Conservation (phyloP, 2,888 invertebrate species). For the Andrena minutula region DNA sequence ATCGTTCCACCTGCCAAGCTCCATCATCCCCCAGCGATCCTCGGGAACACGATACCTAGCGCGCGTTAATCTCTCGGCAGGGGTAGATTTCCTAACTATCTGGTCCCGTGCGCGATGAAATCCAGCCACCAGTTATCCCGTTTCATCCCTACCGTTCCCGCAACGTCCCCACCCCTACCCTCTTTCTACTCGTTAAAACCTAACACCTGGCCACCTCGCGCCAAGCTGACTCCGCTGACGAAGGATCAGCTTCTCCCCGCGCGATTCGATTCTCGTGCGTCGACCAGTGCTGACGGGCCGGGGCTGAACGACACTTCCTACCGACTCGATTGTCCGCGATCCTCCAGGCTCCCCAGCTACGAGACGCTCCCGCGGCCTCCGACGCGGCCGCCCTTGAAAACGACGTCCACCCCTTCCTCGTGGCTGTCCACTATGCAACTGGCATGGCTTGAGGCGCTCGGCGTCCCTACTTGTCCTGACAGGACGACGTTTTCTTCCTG, state of each 20-base stretch:
- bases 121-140: conserved; percentile 32
- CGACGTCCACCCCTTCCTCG: conserved; percentile 39
- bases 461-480: conserved; percentile 46
- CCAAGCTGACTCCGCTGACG: background rate
- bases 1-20: background rate
- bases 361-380: conserved; percentile 12
- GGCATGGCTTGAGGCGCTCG: conserved; percentile 42
- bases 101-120: conserved; percentile 28
- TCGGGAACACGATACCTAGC: conserved; percentile 13
- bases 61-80: conserved; percentile 1
- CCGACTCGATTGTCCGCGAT: conserved; percentile 25
- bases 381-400: conserved; percentile 34
- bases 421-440: conserved; percentile 39
- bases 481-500: conserved; percentile 56
- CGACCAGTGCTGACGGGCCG: background rate
- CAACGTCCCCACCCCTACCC: background rate
- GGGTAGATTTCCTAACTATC: conserved; percentile 30
- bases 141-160: conserved; percentile 16
- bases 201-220: conserved; percentile 20
- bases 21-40: conserved; percentile 18
- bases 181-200: conserved; percentile 46
- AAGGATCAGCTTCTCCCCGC: background rate
- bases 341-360: conserved; percentile 12
- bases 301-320: background rate
- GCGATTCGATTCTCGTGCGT: background rate